Evolutionary conservation across 2,888 invertebrate species (phyloP).

Genomic region (Brachylomia viminalis): DNA sequence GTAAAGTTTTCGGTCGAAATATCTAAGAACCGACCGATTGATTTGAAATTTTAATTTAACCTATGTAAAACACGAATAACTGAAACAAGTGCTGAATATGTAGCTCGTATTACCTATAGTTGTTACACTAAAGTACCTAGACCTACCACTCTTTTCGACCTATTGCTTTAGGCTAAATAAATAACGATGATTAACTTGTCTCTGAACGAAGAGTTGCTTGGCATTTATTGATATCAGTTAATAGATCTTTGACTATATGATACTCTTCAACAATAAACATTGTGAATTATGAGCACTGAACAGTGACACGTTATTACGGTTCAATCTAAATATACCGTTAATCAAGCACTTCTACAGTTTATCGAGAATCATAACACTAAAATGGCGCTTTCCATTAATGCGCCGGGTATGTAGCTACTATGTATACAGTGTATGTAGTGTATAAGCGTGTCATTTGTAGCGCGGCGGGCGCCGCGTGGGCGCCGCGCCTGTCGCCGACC

Average conservation of each 20-base stretch:
- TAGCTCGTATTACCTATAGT: background rate
- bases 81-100: slow-evolving; percentile 3
- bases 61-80: slow-evolving; percentile 3
- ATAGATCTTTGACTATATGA: background rate
- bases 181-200: background rate
- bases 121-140: background rate
- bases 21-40: slow-evolving; percentile 16
- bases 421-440: slow-evolving; percentile 39
- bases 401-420: slow-evolving; percentile 17
- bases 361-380: slow-evolving; percentile 50
- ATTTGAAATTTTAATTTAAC: slow-evolving; percentile 32
- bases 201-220: background rate
- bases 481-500: slow-evolving; percentile 68
- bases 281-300: background rate
- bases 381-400: slow-evolving; percentile 54
- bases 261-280: background rate
- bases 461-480: slow-evolving; percentile 72
- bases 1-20: slow-evolving; percentile 32
- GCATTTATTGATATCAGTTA: background rate
- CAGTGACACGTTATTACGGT: background rate
- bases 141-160: background rate
- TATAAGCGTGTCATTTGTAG: slow-evolving; percentile 70
- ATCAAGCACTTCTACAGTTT: slow-evolving; percentile 37
- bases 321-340: slow-evolving; percentile 6
- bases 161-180: background rate